These are phyloP conservation scores for Ptyas mucosa DNA, from an alignment of 2,113 vertebrate species.

Conservation along the genomic window DNA sequence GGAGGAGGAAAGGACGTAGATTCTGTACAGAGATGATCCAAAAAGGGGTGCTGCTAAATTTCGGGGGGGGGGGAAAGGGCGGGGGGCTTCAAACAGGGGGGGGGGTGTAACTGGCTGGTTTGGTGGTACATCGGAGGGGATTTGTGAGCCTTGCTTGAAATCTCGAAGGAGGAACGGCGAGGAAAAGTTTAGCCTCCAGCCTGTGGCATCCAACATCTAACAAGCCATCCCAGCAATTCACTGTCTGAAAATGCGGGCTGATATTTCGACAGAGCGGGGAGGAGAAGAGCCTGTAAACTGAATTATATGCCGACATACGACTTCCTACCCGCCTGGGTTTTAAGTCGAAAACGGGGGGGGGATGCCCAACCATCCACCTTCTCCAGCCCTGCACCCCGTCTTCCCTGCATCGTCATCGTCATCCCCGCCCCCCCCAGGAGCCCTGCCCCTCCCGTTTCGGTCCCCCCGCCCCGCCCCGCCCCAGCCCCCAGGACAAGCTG, in stretches of 20 bases:
- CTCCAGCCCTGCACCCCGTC: background rate
- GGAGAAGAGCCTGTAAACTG: background rate
- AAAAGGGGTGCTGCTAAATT: background rate
- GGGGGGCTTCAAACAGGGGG: background rate
- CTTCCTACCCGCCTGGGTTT: background rate
- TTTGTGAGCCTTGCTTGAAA: background rate
- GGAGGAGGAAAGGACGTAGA: conserved; percentile 26
- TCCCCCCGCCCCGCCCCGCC: background rate
- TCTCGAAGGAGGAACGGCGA: background rate
- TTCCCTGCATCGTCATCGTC: background rate
- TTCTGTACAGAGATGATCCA: conserved; percentile 37
- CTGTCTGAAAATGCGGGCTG: conserved; percentile 26
- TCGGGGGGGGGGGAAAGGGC: background rate
- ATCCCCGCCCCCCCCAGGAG: background rate
- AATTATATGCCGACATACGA: background rate
- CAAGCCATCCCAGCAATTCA: conserved; percentile 10
- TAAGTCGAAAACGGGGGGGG: background rate
- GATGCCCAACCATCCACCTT: conserved; percentile 24
- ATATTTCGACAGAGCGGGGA: background rate
- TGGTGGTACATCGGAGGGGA: background rate
- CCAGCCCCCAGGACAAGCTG: conserved; percentile 4
- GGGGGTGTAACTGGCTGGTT: background rate
- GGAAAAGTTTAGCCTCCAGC: conserved; percentile 7
- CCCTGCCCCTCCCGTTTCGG: background rate
- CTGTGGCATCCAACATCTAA: conserved; percentile 18